These are phyloP conservation scores for Neolamprologus hecqui DNA, from an alignment of 2,113 vertebrate species.

Conservation along the genomic window DNA sequence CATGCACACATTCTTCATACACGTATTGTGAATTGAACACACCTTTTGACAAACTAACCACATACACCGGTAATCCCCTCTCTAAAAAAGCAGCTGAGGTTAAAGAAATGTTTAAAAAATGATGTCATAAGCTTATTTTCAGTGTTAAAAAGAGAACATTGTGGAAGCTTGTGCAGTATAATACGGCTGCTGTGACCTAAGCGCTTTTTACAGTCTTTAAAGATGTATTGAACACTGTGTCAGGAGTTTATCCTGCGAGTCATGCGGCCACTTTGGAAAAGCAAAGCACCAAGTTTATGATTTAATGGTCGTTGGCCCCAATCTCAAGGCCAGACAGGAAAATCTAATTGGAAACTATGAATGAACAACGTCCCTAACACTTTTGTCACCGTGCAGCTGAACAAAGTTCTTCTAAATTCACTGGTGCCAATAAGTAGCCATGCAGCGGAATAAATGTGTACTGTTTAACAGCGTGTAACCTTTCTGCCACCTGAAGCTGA, in stretches of 20 bases:
- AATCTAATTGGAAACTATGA: constrained; percentile 5
- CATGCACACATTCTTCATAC: not conserved
- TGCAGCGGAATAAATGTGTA: not conserved
- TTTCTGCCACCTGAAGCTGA: not conserved
- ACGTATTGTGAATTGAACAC: not conserved
- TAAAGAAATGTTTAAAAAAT: not conserved
- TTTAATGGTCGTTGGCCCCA: not conserved
- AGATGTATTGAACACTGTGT: constrained; percentile 12
- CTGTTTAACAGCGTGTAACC: not conserved
- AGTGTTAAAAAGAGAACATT: constrained; percentile 30
- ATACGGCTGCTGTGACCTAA: constrained; percentile 20
- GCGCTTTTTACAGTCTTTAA: constrained; percentile 20
- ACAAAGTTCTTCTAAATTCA: not conserved
- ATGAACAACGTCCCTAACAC: constrained; percentile 15
- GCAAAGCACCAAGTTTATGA: not conserved
- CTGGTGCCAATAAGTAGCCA: not conserved
- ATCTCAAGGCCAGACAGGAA: constrained; percentile 17
- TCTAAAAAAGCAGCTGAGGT: constrained; percentile 45
- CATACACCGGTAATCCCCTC: constrained; percentile 43
- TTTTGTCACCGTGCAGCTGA: not conserved
- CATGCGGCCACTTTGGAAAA: not conserved
- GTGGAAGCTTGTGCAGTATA: constrained; percentile 22
- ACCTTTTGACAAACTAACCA: constrained; percentile 12
- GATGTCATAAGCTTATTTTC: constrained; percentile 47
- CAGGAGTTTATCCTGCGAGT: constrained; percentile 9